Percentiles rank a stretch among this genome's conserved stretches.
These are phyloP conservation scores for Subacronicta megacephala DNA, from an alignment of 2,888 invertebrate genomes.

Conservation along the genomic window DNA sequence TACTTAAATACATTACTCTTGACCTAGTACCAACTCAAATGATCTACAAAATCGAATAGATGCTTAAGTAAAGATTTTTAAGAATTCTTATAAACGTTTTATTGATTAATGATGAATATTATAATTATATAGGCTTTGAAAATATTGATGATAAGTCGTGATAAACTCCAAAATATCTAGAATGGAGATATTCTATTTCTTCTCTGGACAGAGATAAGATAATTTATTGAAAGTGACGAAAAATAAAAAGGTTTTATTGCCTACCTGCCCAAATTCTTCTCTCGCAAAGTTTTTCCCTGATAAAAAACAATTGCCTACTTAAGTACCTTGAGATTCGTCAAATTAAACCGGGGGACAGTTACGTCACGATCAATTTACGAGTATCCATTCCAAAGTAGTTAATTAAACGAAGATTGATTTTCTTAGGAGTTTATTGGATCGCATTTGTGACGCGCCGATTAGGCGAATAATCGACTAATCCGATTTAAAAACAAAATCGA, in stretches of 20 bases:
- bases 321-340: slow-evolving; percentile 45
- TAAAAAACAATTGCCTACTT: slow-evolving; percentile 39
- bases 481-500: slow-evolving; percentile 33
- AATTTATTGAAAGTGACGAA: slow-evolving; percentile 1
- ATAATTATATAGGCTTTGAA: no score
- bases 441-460: slow-evolving; percentile 44
- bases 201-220: neutral
- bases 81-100: no score
- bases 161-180: no score
- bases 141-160: no score
- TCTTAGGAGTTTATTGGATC: slow-evolving; percentile 55
- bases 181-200: neutral
- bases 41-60: no score
- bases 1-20: no score
- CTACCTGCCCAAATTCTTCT: slow-evolving; percentile 12
- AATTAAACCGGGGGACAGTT: slow-evolving; percentile 54
- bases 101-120: no score
- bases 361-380: slow-evolving; percentile 52
- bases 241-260: slow-evolving; percentile 17
- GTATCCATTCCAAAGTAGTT: slow-evolving; percentile 54
- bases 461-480: slow-evolving; percentile 43
- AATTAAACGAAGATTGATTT: slow-evolving; percentile 63
- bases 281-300: slow-evolving; percentile 27
- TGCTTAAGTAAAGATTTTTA: no score
- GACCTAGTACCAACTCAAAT: no score